Evolutionary conservation across 2,113 vertebrate species (phyloP).

Genomic region (Alosa alosa): DNA sequence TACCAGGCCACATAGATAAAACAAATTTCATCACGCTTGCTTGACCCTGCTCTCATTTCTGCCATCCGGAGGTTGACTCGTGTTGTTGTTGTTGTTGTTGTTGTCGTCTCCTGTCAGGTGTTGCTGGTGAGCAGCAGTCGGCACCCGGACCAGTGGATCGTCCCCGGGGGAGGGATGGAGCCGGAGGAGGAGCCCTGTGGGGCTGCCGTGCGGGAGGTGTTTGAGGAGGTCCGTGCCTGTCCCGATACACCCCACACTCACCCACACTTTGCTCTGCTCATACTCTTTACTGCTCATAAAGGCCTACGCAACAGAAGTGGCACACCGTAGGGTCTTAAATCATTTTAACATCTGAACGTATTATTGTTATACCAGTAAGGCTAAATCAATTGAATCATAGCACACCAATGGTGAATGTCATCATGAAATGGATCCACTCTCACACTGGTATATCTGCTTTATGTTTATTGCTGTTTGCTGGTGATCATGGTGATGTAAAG

Average conservation of each 20-base stretch:
- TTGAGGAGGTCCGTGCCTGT: conserved; percentile 82
- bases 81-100: neutral
- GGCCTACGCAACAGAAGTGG: neutral
- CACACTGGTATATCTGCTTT: neutral
- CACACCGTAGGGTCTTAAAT: neutral
- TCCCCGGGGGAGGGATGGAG: conserved; percentile 97
- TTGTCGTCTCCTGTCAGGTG: conserved; percentile 69
- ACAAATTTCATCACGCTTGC: neutral
- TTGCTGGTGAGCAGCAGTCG: conserved; percentile 96
- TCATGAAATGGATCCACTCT: neutral
- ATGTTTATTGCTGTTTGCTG: conserved; percentile 6
- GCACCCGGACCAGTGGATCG: conserved; percentile 97
- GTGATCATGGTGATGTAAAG: neutral
- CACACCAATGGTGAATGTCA: neutral
- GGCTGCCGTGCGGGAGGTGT: conserved; percentile 90
- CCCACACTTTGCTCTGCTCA: no score
- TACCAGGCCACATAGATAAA: conserved; percentile 1
- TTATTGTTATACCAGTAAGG: no score
- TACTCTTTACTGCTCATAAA: no score
- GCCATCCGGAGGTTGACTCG: neutral
- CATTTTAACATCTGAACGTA: no score
- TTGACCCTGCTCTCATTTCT: neutral
- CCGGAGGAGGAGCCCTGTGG: conserved; percentile 92
- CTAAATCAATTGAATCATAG: neutral
- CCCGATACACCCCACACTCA: neutral